Evolutionary conservation across 2,888 invertebrate species (phyloP), one percentile per base, ranked within the genome.

Genomic region (Cryptus armator): DNA sequence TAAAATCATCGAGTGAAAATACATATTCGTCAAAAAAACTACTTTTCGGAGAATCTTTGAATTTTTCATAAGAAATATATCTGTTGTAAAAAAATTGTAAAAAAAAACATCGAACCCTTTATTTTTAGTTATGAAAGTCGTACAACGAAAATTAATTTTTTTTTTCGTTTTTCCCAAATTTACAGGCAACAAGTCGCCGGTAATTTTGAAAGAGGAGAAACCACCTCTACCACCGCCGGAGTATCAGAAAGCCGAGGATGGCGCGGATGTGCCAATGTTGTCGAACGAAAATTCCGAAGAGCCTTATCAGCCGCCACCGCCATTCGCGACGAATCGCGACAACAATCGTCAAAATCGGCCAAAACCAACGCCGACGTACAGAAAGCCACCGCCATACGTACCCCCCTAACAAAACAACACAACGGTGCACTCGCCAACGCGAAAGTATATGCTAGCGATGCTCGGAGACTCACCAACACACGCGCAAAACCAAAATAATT

Each of bases 361-460:
- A 77, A 98, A 97, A 91, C 96, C 97, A 84, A 97, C 97, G 70
- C 98, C 98, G 86, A 97, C 98, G 90, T 98, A 98, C 95, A 96
- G 98, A 92, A 98, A 98, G 94, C 99, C 99, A 72, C 99, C 99
- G 85, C 99, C 99, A 53, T 99, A 99, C 94, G 99, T 99, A 91
- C 99, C 99, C 90, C 99, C 99, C 94, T 99, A 99, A 98, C 93
- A 93, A 90, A 93, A 91, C 87, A 86, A 85, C 48, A 78, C 75
- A 6, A 81, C 80, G 86, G 80, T 92, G 72, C 91, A 92, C 87
- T 92, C 92, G 89, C 92, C 92, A 70, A 93, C 93, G 86, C 93
- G 92, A 88, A 93, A 92, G 89, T 93, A 93, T 87, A 93, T 93
- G 93, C 89, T 92, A 89, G 93, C 92, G 85, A 92, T 93, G 92